Percentiles rank a stretch among this genome's conserved stretches.
Evolutionary conservation across 2,888 invertebrate species (phyloP).

Genomic region (Gastrophysa polygoni): DNA sequence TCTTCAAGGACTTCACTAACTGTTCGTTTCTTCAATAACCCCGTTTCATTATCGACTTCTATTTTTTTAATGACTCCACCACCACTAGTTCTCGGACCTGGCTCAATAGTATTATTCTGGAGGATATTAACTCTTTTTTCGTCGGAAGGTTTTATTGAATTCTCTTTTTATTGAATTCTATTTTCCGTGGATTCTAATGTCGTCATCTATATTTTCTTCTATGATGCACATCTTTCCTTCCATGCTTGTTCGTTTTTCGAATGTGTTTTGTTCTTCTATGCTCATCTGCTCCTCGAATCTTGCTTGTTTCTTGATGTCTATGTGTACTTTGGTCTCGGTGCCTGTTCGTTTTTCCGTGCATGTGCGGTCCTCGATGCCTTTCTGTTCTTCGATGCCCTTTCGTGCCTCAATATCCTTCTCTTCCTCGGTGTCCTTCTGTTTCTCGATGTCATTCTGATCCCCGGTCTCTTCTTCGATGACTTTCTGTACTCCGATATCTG

Average conservation of each 20-base stretch:
- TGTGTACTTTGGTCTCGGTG: conserved; percentile 3
- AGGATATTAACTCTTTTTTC: conserved; percentile 1
- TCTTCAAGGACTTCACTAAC: conserved; percentile 3
- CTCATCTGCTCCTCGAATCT: background rate
- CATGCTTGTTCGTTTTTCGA: conserved; percentile 2
- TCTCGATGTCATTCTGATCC: conserved; percentile 1
- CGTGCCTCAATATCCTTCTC: background rate
- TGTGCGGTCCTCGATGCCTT: background rate
- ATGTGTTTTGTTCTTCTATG: conserved; percentile 2
- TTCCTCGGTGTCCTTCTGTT: background rate
- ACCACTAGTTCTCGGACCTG: conserved; percentile 1
- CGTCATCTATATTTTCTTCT: background rate
- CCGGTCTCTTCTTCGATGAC: background rate
- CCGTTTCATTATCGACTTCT: conserved; percentile 2
- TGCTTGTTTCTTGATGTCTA: conserved; percentile 2
- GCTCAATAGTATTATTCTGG: conserved; percentile 1
- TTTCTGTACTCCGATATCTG: background rate
- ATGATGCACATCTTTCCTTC: background rate
- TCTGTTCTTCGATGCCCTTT: background rate
- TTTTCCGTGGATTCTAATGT: background rate
- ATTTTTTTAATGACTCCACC: background rate
- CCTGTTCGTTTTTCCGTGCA: conserved; percentile 1
- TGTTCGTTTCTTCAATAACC: conserved; percentile 3
- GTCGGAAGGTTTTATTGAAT: conserved; percentile 7
- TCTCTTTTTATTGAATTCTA: background rate